These are phyloP conservation scores for Haliaeetus leucogaster DNA, from an alignment of 2,113 vertebrate genomes.

Conservation along the genomic window DNA sequence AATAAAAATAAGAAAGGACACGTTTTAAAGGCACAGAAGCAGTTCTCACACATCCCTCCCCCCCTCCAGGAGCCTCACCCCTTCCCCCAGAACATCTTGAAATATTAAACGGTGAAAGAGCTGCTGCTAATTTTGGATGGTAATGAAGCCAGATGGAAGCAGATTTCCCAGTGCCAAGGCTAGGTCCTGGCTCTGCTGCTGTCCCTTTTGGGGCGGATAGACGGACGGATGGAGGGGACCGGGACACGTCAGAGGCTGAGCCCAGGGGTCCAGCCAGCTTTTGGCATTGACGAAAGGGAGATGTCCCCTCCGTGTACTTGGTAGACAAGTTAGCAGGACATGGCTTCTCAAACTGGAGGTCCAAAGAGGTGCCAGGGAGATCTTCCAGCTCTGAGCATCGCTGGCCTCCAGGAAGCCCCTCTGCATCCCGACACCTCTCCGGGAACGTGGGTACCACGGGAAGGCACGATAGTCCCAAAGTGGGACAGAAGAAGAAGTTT, in stretches of 20 bases:
- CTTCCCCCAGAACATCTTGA: background rate
- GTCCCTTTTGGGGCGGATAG: background rate
- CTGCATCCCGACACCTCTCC: background rate
- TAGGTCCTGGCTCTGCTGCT: background rate
- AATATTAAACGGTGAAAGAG: background rate
- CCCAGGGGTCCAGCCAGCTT: background rate
- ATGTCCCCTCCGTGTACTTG: background rate
- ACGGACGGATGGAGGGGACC: background rate
- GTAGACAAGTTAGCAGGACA: background rate
- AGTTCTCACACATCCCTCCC: background rate
- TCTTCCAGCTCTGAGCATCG: background rate
- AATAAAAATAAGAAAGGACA: background rate
- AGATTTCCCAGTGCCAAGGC: background rate
- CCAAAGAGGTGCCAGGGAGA: background rate
- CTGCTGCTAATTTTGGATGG: background rate
- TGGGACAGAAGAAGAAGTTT: background rate
- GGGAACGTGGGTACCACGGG: rapidly evolving
- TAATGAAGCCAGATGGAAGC: background rate
- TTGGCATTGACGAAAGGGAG: rapidly evolving
- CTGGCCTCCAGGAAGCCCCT: background rate
- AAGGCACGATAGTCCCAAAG: background rate
- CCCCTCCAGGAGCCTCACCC: background rate
- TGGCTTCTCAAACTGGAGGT: background rate
- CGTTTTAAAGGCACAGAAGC: background rate
- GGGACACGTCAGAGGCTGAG: rapidly evolving